Percentiles rank a stretch among this genome's conserved stretches.
Evolutionary conservation across 2,888 invertebrate genomes (phyloP).

Genomic region (Pilophorus perplexus): DNA sequence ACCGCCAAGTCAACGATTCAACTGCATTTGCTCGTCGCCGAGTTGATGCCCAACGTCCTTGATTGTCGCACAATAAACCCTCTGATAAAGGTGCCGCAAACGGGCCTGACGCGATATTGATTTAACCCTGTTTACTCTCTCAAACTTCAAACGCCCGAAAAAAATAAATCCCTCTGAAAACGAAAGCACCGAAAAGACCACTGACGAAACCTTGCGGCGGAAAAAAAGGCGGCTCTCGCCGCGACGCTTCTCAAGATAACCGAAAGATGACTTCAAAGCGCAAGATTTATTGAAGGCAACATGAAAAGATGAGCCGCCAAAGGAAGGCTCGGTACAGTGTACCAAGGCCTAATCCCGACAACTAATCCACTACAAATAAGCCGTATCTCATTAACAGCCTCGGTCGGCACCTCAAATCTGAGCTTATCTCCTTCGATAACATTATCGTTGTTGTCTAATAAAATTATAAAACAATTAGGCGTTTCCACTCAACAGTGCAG

Average conservation of each 20-base stretch:
- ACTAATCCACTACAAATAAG: slow-evolving; percentile 25
- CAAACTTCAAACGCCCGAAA: neutral
- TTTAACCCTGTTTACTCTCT: slow-evolving; percentile 12
- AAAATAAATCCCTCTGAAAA: neutral
- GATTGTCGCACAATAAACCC: too few relatives aligned
- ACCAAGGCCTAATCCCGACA: slow-evolving; percentile 10
- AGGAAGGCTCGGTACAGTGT: neutral
- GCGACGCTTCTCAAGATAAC: neutral
- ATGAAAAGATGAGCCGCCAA: slow-evolving; percentile 28
- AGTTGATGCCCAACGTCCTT: too few relatives aligned
- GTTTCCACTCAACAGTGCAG: too few relatives aligned
- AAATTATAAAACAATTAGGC: slow-evolving; percentile 36
- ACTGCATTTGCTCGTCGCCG: too few relatives aligned
- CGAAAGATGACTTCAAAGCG: neutral
- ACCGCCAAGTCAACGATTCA: too few relatives aligned
- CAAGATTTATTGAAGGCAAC: slow-evolving; percentile 32
- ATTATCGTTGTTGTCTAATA: slow-evolving; percentile 28
- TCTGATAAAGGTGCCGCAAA: too few relatives aligned
- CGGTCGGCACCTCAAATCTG: slow-evolving; percentile 36
- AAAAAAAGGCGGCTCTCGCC: neutral
- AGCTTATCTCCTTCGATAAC: slow-evolving; percentile 20
- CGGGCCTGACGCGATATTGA: neutral
- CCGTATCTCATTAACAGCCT: slow-evolving; percentile 30
- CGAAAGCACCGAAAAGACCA: too few relatives aligned
- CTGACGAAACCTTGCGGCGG: neutral